Base-by-base conservation (phyloP, 2,888 invertebrate species). In the Nipponacmea schrenckii region DNA sequence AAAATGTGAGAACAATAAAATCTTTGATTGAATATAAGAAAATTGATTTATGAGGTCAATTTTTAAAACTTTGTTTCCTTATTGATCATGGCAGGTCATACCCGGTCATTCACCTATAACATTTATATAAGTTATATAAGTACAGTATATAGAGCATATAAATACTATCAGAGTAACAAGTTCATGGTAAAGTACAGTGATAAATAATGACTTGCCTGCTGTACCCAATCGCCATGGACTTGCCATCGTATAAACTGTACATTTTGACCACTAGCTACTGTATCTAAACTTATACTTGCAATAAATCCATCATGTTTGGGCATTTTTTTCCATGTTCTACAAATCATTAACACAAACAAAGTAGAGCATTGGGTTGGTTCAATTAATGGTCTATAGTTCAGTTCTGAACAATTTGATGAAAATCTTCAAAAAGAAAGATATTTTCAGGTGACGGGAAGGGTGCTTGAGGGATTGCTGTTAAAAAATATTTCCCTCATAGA, bases 211-310 rank as follows among this genome's bases (percentile, higher is more conserved):
- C 39, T 71, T 64, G 88, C 88, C 84, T 87, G 85, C 67, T 88
- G 88, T 12, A 89, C 87, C 89, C 89, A 89, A 77, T 89, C 89
- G 12, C 82, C 81, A 69, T 89, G 89, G 2, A 88, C 89, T 67
- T 85, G 82, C 89, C 89, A 89, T 56, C 89, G 79, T 44, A 87
- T 83, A 76, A 88, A 89, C 74, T 84, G 83, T 15, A 87, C 84
- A 74, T 84, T 84, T 26, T 79, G 75, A n/a, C 78, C 79, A 7
- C 77, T 78, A 17, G 86, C 83, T 1, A 87, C 84, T 39, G 81
- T 78, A 67, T 88, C 87, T 46, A 89, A 79, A 67, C 83, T 81
- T 14, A 89, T 81, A 72, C 85, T 87, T 24, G 89, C 87, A 66
- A 89, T 89, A 70, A 83, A 84, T 1, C 87, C 88, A 50, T 87